phyloP scores from a whole-genome alignment of 2,888 invertebrate species.

The Tetragnatha montana region DNA sequence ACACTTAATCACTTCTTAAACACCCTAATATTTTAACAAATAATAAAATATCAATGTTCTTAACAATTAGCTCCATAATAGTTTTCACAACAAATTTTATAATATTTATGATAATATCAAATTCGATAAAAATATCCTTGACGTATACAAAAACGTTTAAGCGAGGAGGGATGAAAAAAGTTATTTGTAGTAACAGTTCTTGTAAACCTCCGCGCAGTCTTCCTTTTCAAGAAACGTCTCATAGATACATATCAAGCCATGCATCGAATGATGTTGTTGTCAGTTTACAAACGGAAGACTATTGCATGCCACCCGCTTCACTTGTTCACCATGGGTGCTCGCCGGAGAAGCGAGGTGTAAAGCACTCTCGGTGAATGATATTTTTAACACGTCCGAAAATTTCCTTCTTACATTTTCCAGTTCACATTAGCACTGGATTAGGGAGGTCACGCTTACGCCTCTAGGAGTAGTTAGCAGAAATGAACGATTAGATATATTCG shows the following conservation, averaged over 20 bases:
- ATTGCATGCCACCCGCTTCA: conserved; percentile 1
- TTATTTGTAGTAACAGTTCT: background rate
- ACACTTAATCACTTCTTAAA: too few species aligned
- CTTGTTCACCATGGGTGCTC: conserved; percentile 15
- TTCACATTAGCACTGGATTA: conserved; percentile 19
- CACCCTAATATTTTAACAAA: too few species aligned
- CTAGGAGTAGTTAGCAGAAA: too few species aligned
- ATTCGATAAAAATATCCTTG: too few species aligned
- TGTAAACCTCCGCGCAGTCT: background rate
- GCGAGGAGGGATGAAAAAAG: background rate
- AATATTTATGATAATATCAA: too few species aligned
- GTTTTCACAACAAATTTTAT: too few species aligned
- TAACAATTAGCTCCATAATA: too few species aligned
- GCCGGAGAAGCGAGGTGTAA: conserved; percentile 25
- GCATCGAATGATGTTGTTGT: background rate
- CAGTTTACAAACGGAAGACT: background rate
- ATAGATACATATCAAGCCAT: background rate
- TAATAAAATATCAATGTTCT: too few species aligned
- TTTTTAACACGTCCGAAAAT: conserved; percentile 14
- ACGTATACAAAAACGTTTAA: too few species aligned
- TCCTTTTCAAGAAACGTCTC: background rate
- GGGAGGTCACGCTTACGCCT: background rate
- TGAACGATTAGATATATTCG: too few species aligned
- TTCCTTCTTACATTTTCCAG: conserved; percentile 35
- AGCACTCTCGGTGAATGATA: conserved; percentile 1